phyloP scores from a whole-genome alignment of 2,888 invertebrate species.

The Autographa pulchrina region DNA sequence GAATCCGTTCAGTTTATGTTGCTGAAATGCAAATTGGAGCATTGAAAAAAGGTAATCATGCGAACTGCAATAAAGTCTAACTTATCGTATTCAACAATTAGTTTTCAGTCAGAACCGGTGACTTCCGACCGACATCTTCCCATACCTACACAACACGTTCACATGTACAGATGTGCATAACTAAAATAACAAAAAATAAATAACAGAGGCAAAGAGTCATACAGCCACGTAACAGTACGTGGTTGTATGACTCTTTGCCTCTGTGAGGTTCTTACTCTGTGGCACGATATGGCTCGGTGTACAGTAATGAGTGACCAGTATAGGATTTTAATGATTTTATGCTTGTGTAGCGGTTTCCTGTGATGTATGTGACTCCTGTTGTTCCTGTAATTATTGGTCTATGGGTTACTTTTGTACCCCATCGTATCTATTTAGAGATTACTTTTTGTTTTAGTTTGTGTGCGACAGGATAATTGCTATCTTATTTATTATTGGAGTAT shows the following conservation, averaged over 20 bases:
- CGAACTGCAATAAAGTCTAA: no score
- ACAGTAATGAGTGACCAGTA: slow-evolving; percentile 51
- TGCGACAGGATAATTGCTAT: background rate
- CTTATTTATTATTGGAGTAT: background rate
- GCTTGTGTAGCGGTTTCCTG: slow-evolving; percentile 47
- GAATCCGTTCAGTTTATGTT: no score
- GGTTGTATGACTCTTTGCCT: background rate
- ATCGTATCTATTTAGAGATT: slow-evolving; percentile 16
- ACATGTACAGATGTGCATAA: no score
- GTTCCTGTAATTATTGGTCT: slow-evolving; percentile 42
- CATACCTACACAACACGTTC: no score
- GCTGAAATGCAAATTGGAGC: no score
- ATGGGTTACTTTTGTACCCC: slow-evolving; percentile 17
- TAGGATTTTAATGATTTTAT: slow-evolving; percentile 53
- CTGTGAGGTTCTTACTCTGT: background rate
- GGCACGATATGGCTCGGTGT: slow-evolving; percentile 7
- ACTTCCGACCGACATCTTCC: no score
- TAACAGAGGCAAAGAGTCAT: no score
- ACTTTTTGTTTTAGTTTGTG: background rate
- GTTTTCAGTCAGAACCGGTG: no score
- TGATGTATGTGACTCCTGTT: slow-evolving; percentile 38
- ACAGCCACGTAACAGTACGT: no score
- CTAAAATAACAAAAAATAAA: no score
- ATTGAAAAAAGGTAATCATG: no score
- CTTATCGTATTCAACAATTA: no score